Conservation (phyloP, 2,113 vertebrate species). For the Irena cyanogastra region DNA sequence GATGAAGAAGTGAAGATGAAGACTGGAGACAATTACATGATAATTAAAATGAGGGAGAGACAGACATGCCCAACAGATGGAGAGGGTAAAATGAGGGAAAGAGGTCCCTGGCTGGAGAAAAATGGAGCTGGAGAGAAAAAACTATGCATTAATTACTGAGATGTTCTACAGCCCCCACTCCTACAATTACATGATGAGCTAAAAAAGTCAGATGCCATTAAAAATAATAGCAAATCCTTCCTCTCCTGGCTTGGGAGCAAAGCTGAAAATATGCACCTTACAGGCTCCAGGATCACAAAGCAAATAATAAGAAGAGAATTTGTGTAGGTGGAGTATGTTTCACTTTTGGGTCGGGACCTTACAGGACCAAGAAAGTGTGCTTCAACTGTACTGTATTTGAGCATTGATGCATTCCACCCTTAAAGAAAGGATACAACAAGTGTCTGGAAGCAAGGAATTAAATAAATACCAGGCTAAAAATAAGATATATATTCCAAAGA, state of each 20-base stretch:
- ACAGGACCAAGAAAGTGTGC: conserved; percentile 4
- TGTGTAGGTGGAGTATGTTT: conserved; percentile 19
- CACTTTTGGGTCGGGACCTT: background rate
- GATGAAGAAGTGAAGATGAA: background rate
- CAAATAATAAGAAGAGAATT: conserved; percentile 3
- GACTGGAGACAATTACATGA: background rate
- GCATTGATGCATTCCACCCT: background rate
- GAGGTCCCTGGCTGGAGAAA: background rate
- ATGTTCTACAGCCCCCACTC: background rate
- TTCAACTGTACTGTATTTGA: conserved; percentile 14
- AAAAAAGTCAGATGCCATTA: conserved; percentile 19
- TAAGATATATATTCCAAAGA: background rate
- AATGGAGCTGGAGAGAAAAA: background rate
- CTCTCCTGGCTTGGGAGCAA: background rate
- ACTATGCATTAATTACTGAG: background rate
- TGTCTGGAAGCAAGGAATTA: background rate
- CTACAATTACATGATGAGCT: background rate
- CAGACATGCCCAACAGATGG: background rate
- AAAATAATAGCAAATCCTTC: conserved; percentile 21
- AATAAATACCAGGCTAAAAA: background rate
- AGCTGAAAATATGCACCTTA: conserved; percentile 3
- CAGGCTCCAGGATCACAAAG: background rate
- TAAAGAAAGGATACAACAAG: background rate
- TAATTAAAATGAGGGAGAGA: background rate
- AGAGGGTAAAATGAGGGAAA: background rate